phyloP scores from a whole-genome alignment of 2,113 vertebrate species.

The Poeciliopsis turrubarensis region DNA sequence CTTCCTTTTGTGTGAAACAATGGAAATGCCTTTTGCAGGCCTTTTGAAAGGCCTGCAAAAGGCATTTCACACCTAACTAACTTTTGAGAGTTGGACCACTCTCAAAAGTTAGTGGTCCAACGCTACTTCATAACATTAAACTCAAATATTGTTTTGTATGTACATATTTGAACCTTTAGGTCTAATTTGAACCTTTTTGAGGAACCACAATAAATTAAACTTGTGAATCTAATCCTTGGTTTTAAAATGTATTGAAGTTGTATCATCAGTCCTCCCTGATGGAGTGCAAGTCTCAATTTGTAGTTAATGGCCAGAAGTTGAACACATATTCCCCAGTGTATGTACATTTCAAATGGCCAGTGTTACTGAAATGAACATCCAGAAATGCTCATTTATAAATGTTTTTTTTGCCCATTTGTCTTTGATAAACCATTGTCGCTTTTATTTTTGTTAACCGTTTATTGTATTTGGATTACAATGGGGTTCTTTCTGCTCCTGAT shows the following conservation, averaged over 20 bases:
- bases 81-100: too few relatives aligned
- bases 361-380: not conserved
- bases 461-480: slow-evolving; percentile 1
- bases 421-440: not conserved
- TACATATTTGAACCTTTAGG: too few relatives aligned
- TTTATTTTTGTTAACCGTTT: not conserved
- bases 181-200: too few relatives aligned
- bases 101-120: too few relatives aligned
- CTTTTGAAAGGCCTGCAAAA: too few relatives aligned
- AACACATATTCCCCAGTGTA: not conserved
- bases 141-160: too few relatives aligned
- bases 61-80: too few relatives aligned
- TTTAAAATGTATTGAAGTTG: not conserved
- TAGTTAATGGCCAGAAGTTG: not conserved
- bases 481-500: slow-evolving; percentile 7
- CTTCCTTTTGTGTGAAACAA: too few relatives aligned
- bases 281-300: not conserved
- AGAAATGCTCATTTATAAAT: not conserved
- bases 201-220: too few relatives aligned
- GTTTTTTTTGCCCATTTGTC: too few relatives aligned
- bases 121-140: too few relatives aligned
- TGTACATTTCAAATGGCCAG: not conserved
- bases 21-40: too few relatives aligned
- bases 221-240: not conserved
- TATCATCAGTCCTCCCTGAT: not conserved